These are phyloP conservation scores for Patella pellucida DNA, from an alignment of 2,888 invertebrate genomes.

Conservation along the genomic window DNA sequence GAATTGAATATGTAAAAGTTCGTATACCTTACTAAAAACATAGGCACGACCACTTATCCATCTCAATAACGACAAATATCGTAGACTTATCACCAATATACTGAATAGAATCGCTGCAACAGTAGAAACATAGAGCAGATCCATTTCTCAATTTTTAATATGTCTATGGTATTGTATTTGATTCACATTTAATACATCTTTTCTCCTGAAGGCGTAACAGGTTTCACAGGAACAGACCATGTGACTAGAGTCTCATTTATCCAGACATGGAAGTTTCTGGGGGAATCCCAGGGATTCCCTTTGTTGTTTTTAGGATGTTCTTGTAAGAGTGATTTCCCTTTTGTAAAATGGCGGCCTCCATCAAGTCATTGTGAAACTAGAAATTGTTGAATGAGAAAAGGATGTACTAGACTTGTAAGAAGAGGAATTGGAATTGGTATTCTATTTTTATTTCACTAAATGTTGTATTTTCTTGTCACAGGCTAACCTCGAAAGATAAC, in stretches of 20 bases:
- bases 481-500: too few relatives aligned
- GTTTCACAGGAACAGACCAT: background rate
- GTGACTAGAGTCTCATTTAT: slow-evolving; percentile 1
- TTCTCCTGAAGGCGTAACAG: background rate
- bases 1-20: too few relatives aligned
- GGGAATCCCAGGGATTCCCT: background rate
- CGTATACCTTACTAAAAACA: slow-evolving; percentile 38
- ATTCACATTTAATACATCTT: too few relatives aligned
- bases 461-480: too few relatives aligned
- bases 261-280: background rate
- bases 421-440: too few relatives aligned
- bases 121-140: slow-evolving; percentile 41
- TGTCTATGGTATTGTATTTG: too few relatives aligned
- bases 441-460: too few relatives aligned
- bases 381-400: too few relatives aligned
- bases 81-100: slow-evolving; percentile 40
- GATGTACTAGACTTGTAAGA: too few relatives aligned
- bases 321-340: slow-evolving; percentile 20
- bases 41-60: slow-evolving; percentile 43
- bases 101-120: slow-evolving; percentile 40
- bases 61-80: slow-evolving; percentile 43
- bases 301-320: too few relatives aligned
- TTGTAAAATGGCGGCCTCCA: slow-evolving; percentile 22
- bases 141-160: slow-evolving; percentile 28
- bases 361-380: background rate